Base-by-base conservation (phyloP, 2,113 vertebrate genomes). In the Clarias batrachus region DNA sequence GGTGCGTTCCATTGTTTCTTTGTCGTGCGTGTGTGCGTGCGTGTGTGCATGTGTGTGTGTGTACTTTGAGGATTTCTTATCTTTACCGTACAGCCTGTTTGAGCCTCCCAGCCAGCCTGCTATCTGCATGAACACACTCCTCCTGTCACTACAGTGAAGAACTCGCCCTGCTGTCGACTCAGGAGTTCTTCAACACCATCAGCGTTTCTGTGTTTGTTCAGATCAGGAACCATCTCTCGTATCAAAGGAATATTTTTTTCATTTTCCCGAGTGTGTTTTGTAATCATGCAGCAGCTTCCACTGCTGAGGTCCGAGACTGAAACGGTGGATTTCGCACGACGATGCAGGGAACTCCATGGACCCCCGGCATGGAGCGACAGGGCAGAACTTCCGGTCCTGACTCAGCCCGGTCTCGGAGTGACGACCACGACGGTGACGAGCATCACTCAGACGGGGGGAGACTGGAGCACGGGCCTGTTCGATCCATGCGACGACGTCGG, bases 401-500 rank as follows among this genome's bases (percentile, higher is more conserved):
- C 89, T 0, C 97, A 97, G 92, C 96, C 96, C 0, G 88, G 92
- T 0, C 91, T 92, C 3, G 93, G 92, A 6, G 70, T 91, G n/a
- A 90, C 93, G 86, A 94, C 91, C 21, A 95, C 95, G 0, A 94
- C 92, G 0, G 17, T 96, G 87, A 94, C 95, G 48, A 92, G 93
- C 7, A 90, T 96, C 88, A 92, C 95, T 0, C 95, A 93, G 91
- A 96, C 94, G 0, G 94, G 95, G 0, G 92, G 95, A 70, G 93
- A 89, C 90, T 95, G 96, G 96, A 96, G 93, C 91, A 94, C 94
- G 0, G 92, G 96, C 78, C 94, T 96, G 82, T 94, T 95, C 74
- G 88, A 94, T 60, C 81, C 95, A 91, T 95, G 95, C 65, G 88
- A 81, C 84, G 94, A 96, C 87, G 91, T 59, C 89, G 94, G 52